Base-by-base conservation (phyloP, 2,888 invertebrate species). In the Brachynemurus nebulosus region DNA sequence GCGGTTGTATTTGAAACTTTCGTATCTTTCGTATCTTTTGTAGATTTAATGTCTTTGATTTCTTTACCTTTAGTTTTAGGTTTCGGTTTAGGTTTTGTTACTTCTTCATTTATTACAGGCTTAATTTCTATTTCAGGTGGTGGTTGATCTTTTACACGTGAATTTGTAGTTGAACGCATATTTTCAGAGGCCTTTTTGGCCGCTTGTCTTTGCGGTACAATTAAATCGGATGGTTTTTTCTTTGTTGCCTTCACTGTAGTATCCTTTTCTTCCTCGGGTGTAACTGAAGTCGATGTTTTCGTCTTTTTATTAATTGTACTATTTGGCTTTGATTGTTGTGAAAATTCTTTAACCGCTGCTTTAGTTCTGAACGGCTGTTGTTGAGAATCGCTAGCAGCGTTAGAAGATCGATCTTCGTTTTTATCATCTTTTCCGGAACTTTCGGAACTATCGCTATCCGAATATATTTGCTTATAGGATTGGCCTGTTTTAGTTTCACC, bases 121-220 rank as follows among this genome's bases (percentile, higher is more conserved):
- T 27, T 21, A 11, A 47, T 5, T 50, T 48, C 45, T 49, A 48
- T 8, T 42, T 44, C 42, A 50, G 50, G 18, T 45, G 52, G 45
- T 12, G 43, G 30, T 50, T 58, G 54, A 46, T 66, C 65, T 54
- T 64, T 62, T 2, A 51, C 45, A 53, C 60, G 56, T 33, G 67
- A 63, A 4, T 64, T 66, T 52, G 73, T 79, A 38, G 75, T 80
- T 16, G 76, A 77, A 47, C 76, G 80, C 75, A 90, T 80, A 57
- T 85, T 89, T 63, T 90, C 89, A 1, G 86, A 84, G 1, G 90
- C 90, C 59, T 89, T 90, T 61, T 89, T 90, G 19, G 90, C 90
- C 20, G 90, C 90, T 64, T 89, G 86, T 42, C 90, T 69, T 59
- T 90, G 90, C 2, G 90, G 90, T 34, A 90, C 90, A 51, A 90